Evolutionary conservation across 2,113 vertebrate genomes (phyloP), one percentile per base, ranked within the genome.

Genomic region (Anseranas semipalmata): DNA sequence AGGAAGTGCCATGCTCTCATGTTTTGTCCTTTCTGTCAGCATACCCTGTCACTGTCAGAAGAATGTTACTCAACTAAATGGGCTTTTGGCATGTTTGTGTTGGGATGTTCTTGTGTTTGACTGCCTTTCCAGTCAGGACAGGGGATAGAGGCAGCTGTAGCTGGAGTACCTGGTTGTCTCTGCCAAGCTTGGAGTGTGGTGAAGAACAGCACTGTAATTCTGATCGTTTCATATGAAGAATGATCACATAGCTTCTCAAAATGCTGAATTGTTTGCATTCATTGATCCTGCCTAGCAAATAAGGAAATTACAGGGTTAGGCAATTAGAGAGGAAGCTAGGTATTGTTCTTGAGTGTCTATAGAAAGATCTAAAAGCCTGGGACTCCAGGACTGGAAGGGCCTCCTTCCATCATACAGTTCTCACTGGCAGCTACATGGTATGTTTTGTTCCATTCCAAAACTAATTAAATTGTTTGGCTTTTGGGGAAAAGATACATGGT

Each of bases 21-120:
- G 28, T 33, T 90, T 71, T 67, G 28, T 83, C 22, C 8, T 82
- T 81, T 87, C 32, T 90, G 27, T 76, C 28, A 75, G 56, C 33
- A 27, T 12, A 8, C 32, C 33, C 0, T 1, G 12, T 22, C 0
- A 0, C 25, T 37, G 22, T 76, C 27, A 15, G 9, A 55, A 83
- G 14, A 35, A 20, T 35, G 25, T 6, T 13, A 27, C n/a, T 35
- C 17, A 52, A 12, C 53, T 43, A 48, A 37, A 32, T 45, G 46
- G 10, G 35, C 13, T 45, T 75, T 84, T 77, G 18, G 24, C 74
- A n/a, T 50, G 70, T 3, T 50, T 89, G 4, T 12, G 10, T 8
- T 63, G 43, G 7, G 9, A 7, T 71, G 25, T 78, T 89, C 10
- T 32, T 67, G 8, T 0, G 2, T 45, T 81, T 74, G 7, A 52